These are phyloP conservation scores for Sycophaga agraensis DNA, from an alignment of 1,140 invertebrate genomes.

Conservation along the genomic window DNA sequence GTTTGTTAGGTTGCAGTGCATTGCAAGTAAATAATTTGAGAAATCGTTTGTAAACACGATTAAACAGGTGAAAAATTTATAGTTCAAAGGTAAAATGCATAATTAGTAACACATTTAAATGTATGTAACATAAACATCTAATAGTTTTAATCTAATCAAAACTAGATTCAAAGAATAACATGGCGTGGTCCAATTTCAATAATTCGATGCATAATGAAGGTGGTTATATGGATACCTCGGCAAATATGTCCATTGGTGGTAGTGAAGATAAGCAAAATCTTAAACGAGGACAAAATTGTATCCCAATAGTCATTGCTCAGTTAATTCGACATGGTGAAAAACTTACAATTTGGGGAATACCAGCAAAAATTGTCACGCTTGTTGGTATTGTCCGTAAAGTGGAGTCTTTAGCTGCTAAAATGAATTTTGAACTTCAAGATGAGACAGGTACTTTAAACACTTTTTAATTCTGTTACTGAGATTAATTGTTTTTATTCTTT, in stretches of 20 bases:
- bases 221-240: constrained; percentile 34
- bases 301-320: constrained; percentile 46
- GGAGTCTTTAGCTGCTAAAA: constrained; percentile 44
- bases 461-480: background rate
- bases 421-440: constrained; percentile 47
- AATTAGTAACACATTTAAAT: no score
- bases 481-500: background rate
- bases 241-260: constrained; percentile 3
- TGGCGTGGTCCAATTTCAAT: constrained; percentile 39
- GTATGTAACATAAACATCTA: no score
- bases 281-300: constrained; percentile 38
- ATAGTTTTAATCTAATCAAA: constrained; percentile 5
- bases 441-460: constrained; percentile 42
- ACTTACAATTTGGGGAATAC: constrained; percentile 35
- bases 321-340: constrained; percentile 35
- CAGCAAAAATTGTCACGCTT: constrained; percentile 36
- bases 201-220: constrained; percentile 23
- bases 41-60: no score
- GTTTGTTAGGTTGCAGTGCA: no score
- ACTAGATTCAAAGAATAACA: constrained; percentile 10
- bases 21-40: no score
- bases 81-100: no score
- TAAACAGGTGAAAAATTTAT: no score
- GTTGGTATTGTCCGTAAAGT: constrained; percentile 42
- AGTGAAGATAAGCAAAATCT: constrained; percentile 28